Base-by-base conservation (phyloP, 2,113 vertebrate species). In the Australoheros scitulus region DNA sequence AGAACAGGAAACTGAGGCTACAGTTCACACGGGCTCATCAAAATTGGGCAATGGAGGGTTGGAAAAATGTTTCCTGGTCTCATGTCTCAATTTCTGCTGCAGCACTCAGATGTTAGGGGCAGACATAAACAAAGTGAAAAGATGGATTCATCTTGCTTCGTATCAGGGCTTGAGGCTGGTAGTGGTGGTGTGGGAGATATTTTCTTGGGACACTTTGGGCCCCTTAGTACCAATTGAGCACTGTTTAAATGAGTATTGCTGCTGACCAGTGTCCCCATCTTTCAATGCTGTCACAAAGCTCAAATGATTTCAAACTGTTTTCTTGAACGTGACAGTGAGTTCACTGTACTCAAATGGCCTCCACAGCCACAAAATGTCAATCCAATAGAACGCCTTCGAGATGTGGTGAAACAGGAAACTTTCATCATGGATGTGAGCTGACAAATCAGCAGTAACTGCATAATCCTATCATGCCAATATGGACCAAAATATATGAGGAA, bases 31-130 rank as follows among this genome's bases (percentile, higher is more conserved):
- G 26, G 22, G 22, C 22, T 68, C 24, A 70, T 26, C 24, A 2
- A 70, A 2, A 70, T 43, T 29, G 41, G 22, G 50, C 9, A 0
- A 70, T 41, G 0, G 64, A 70, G 26, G 22, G 41, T 2, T 68
- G 52, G 20, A 55, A n/a, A 56, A n/a, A n/a, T n/a, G 41, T 26
- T 68, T 15, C 64, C 22, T 47, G 63, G 63, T 47, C 38, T 43
- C 34, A 5, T 41, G 41, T 26, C 22, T 56, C 55, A n/a, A 5
- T 57, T n/a, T 68, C 64, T 11, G 0, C 38, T 47, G 22, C 38
- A 2, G 26, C 57, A 22, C 24, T 58, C 11, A 24, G 56, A 22
- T 29, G 29, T 22, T 58, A 26, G 64, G 11, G 10, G 10, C 38
- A 3, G 38, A 41, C 38, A 9, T 38, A 8, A 68, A 26, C 22